A percentile compares a stretch with the other conserved stretches of the same genome.
Evolutionary conservation across 2,113 vertebrate genomes (phyloP).

Genomic region (Gorsachius goisagi): DNA sequence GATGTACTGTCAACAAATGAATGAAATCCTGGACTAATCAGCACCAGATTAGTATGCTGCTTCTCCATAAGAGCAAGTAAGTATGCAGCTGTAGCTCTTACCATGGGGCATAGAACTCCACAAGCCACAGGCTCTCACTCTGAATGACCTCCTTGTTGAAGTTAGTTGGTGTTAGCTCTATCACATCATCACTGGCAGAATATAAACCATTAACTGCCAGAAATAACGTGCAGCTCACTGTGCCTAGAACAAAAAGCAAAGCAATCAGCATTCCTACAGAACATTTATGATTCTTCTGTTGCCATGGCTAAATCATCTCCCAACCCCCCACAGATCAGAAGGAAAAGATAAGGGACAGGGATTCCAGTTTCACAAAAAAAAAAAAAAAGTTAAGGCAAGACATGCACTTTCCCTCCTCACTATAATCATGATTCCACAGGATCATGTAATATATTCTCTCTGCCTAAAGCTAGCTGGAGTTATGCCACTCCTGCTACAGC

Average conservation of each 20-base stretch:
- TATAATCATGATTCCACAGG: neutral
- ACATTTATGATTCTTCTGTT: neutral
- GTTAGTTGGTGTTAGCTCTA: constrained; percentile 89
- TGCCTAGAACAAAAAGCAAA: constrained; percentile 72
- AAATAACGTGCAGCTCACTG: constrained; percentile 82
- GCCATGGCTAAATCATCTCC: neutral
- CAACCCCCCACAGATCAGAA: neutral
- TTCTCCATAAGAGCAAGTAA: neutral
- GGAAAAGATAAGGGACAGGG: neutral
- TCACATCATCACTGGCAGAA: constrained; percentile 88
- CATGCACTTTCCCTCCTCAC: neutral
- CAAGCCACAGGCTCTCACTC: constrained; percentile 90
- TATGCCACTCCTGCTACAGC: neutral
- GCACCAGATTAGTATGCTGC: neutral
- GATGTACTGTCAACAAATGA: neutral
- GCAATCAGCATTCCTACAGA: neutral
- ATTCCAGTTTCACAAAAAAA: neutral
- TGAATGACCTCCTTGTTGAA: constrained; percentile 95
- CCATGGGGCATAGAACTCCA: constrained; percentile 98
- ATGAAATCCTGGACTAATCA: neutral
- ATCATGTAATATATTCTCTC: fast-evolving
- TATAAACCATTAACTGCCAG: constrained; percentile 83
- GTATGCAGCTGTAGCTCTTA: constrained; percentile 68
- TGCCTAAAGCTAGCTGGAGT: neutral
- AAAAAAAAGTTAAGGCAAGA: neutral